Percentiles rank a stretch among this genome's conserved stretches.
phyloP scores from a whole-genome alignment of 2,888 invertebrate species.

The Eutolmus rufibarbis region DNA sequence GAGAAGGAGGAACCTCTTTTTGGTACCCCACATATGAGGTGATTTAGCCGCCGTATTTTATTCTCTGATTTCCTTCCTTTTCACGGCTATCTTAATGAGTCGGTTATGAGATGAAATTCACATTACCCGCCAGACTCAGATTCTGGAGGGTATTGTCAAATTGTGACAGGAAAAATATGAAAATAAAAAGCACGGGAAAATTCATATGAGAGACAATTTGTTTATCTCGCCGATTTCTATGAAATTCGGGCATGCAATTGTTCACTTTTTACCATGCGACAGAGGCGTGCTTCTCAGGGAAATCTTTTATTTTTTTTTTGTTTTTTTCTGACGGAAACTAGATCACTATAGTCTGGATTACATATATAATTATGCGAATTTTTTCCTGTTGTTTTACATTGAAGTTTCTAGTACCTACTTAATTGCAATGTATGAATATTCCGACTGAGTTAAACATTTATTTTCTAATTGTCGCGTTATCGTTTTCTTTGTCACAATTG shows the following conservation, averaged over 20 bases:
- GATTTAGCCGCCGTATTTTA: background rate
- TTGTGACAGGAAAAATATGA: background rate
- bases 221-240: background rate
- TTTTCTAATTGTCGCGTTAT: background rate
- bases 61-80: background rate
- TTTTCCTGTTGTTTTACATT: background rate
- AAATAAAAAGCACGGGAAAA: background rate
- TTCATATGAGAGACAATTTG: background rate
- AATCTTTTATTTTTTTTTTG: background rate
- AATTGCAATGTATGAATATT: background rate
- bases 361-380: background rate
- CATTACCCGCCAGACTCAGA: background rate
- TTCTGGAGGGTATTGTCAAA: background rate
- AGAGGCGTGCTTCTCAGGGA: background rate
- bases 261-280: background rate
- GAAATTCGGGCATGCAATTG: background rate
- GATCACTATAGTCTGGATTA: background rate
- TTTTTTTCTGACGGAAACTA: background rate
- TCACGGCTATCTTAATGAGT: background rate
- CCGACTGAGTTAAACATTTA: background rate
- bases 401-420: background rate
- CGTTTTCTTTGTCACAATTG: background rate
- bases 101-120: background rate
- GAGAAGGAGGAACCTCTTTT: background rate
- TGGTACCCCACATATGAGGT: background rate